Evolutionary conservation across 2,113 vertebrate species (phyloP).

Genomic region (Talpa occidentalis): DNA sequence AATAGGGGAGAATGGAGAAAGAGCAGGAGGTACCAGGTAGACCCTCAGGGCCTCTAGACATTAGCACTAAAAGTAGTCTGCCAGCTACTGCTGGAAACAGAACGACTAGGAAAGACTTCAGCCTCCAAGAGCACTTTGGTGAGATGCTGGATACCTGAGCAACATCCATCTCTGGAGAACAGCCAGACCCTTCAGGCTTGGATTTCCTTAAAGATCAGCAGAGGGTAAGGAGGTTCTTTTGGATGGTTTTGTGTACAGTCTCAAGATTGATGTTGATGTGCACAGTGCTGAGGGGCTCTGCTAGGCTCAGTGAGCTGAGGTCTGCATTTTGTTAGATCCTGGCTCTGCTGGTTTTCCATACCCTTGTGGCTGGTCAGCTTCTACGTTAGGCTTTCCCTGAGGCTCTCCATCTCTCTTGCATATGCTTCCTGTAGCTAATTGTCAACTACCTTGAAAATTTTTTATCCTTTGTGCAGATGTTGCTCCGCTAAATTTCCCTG

Average conservation of each 20-base stretch:
- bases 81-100: background rate
- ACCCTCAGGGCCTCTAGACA: background rate
- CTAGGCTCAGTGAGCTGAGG: no score
- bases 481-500: background rate
- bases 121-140: background rate
- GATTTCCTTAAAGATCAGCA: conserved; percentile 34
- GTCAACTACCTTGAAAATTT: background rate
- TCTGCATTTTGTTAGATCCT: background rate
- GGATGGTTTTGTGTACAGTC: conserved; percentile 1
- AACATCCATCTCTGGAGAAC: background rate
- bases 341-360: conserved; percentile 21
- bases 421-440: background rate
- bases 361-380: background rate
- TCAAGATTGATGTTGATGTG: background rate
- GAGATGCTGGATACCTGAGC: conserved; percentile 10
- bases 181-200: background rate
- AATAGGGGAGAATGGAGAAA: background rate
- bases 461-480: background rate
- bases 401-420: background rate
- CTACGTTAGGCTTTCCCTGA: background rate
- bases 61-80: conserved; percentile 22
- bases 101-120: background rate
- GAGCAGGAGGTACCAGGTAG: background rate
- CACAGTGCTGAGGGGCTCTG: background rate
- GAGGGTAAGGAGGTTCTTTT: conserved; percentile 51